Percentiles rank a stretch among this genome's conserved stretches.
phyloP scores from a whole-genome alignment of 2,797 vertebrate species.

The Rhadinocentrus ornatus region DNA sequence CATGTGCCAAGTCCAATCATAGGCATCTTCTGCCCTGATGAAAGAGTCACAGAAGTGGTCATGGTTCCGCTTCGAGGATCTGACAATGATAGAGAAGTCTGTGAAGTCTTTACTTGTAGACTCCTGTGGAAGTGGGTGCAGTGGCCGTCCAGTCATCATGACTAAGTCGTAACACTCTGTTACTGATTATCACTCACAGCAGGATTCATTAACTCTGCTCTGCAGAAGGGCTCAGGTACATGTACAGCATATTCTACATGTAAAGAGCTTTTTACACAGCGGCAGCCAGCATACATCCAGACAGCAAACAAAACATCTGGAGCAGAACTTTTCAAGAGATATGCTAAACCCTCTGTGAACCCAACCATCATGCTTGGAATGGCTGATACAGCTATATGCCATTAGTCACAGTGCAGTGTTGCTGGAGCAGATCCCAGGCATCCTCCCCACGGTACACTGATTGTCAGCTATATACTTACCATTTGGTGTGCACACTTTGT shows the following conservation, averaged over 20 bases:
- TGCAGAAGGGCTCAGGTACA: conserved; percentile 2
- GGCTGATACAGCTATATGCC: conserved; percentile 57
- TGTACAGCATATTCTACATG: not conserved
- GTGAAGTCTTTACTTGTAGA: conserved; percentile 16
- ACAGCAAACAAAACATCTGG: conserved; percentile 8
- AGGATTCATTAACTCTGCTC: conserved; percentile 59
- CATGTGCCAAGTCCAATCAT: conserved; percentile 82
- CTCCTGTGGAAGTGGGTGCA: conserved; percentile 7
- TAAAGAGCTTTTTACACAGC: conserved; percentile 5
- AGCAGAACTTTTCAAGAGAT: conserved; percentile 36
- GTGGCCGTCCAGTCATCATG: conserved; percentile 47
- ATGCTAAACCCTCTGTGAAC: conserved; percentile 61
- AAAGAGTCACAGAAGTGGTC: conserved; percentile 69
- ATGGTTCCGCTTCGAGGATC: conserved; percentile 56
- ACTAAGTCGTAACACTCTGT: conserved; percentile 55
- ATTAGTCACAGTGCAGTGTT: conserved; percentile 63
- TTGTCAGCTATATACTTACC: conserved; percentile 35
- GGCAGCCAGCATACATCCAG: not conserved
- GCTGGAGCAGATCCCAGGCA: conserved; percentile 36
- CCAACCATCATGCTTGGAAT: conserved; percentile 42
- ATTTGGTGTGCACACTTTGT: conserved; percentile 28
- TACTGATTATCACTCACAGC: conserved; percentile 58
- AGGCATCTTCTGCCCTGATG: conserved; percentile 77
- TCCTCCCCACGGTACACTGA: conserved; percentile 34
- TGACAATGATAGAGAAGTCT: conserved; percentile 24